Base-by-base conservation (phyloP, 2,888 invertebrate species). In the Hartigia nigra region DNA sequence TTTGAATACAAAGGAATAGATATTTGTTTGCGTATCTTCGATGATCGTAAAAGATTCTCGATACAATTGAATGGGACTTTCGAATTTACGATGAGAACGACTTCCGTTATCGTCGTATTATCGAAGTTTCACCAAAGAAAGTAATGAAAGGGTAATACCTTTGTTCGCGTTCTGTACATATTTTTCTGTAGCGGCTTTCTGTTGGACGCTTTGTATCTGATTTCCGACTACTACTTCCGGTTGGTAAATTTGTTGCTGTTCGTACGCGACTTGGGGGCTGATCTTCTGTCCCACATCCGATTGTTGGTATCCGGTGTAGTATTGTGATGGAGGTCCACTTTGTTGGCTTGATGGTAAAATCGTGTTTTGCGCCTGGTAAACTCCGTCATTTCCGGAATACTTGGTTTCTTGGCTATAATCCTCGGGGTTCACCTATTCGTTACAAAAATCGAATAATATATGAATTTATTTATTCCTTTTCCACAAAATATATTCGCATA, bases 201-300 rank as follows among this genome's bases (percentile, higher is more conserved):
- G 91, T 77, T 88, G 89, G 11, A 84, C 80, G 34, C 81, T 82
- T 81, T 90, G 91, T 72, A 88, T 79, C 37, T 88, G 89, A 82
- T 91, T 90, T 72, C 88, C 90, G 32, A 90, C 87, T 2, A 80
- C 74, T 23, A 90, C 79, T 87, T 90, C 90, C 78, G 87, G 88
- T 70, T 88, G 88, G 70, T 90, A 88, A n/a, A 80, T 74, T 12
- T 86, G 81, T 77, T 86, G 87, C 75, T 86, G 86, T 31, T 83
- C 81, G 77, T 86, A 84, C n/a, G 74, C 69, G 31, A 36, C 74
- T 4, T 82, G 84, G 0, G 85, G 80, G 55, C 55, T 55, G 35
- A 75, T 80, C 74, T 84, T 87, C 12, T 82, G 76, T 12, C 82
- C 76, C 23, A 80, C 69, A n/a, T 81, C 76, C 69, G 87, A 86